A percentile compares a stretch with the other conserved stretches of the same genome.
Evolutionary conservation across 2,797 vertebrate genomes (phyloP).

Genomic region (Halcyon badia): DNA sequence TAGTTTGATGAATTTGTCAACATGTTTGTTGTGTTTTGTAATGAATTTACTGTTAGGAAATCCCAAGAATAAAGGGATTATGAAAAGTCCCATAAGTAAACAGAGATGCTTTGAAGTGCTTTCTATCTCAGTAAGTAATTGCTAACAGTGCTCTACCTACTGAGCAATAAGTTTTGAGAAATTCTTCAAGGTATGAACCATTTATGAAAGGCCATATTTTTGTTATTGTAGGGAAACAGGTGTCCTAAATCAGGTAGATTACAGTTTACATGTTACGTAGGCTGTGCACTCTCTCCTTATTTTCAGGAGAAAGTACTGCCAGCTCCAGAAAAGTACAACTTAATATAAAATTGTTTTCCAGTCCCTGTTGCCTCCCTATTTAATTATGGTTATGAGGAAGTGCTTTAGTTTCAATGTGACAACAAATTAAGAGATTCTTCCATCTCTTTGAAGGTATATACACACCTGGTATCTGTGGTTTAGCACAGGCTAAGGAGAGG

Average conservation of each 20-base stretch:
- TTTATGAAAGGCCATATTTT: not conserved
- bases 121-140: not conserved
- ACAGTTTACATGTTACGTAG: not conserved
- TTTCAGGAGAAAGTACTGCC: conserved; percentile 46
- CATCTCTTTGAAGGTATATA: conserved; percentile 39
- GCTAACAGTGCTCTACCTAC: not conserved
- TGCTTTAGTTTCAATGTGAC: conserved; percentile 54
- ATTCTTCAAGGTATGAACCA: not conserved
- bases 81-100: not conserved
- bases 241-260: not conserved
- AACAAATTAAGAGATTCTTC: conserved; percentile 62
- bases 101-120: not conserved
- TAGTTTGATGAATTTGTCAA: not conserved
- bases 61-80: not conserved
- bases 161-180: not conserved
- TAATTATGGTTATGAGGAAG: conserved; percentile 62
- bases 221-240: not conserved
- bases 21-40: not conserved
- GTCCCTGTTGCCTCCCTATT: conserved; percentile 56
- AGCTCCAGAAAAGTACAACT: conserved; percentile 15
- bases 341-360: conserved; percentile 28
- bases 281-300: not conserved
- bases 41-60: not conserved
- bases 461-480: conserved; percentile 54
- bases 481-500: not conserved